phyloP scores from a whole-genome alignment of 2,113 vertebrate species.

The Takifugu bimaculatus region DNA sequence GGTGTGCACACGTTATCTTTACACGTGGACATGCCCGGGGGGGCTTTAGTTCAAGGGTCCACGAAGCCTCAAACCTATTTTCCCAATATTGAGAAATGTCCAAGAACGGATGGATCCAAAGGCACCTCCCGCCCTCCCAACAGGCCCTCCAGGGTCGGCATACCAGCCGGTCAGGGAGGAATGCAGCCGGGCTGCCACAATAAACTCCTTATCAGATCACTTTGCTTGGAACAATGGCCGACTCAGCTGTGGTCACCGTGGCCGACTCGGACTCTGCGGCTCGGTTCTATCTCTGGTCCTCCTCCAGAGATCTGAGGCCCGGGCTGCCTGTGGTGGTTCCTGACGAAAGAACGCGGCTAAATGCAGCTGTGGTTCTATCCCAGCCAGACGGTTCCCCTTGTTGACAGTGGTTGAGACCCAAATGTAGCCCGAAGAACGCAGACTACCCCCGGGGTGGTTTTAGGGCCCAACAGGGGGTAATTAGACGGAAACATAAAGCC shows the following conservation, averaged over 20 bases:
- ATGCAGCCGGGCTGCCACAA: conserved; percentile 58
- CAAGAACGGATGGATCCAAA: conserved; percentile 43
- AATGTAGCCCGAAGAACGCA: conserved; percentile 63
- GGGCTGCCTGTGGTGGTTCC: conserved; percentile 61
- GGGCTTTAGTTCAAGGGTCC: conserved; percentile 27
- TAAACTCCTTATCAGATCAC: conserved; percentile 66
- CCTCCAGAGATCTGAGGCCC: conserved; percentile 63
- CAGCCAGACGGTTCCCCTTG: conserved; percentile 75
- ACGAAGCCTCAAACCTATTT: conserved; percentile 55
- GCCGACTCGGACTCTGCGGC: conserved; percentile 51
- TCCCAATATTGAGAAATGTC: conserved; percentile 44
- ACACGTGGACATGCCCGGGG: conserved; percentile 32
- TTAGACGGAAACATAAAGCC: conserved; percentile 68
- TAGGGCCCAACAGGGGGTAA: conserved; percentile 59
- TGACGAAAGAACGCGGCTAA: conserved; percentile 68
- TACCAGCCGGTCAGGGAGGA: conserved; percentile 61
- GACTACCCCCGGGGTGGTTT: conserved; percentile 58
- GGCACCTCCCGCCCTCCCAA: conserved; percentile 41
- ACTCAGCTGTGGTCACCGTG: conserved; percentile 37
- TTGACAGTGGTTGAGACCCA: conserved; percentile 73
- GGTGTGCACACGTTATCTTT: conserved; percentile 35
- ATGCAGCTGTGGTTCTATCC: conserved; percentile 71
- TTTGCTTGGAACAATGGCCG: conserved; percentile 64
- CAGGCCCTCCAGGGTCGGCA: conserved; percentile 66
- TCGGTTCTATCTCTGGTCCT: conserved; percentile 61